phyloP scores from a whole-genome alignment of 1,140 invertebrate species.

The Lepidostoma basale region DNA sequence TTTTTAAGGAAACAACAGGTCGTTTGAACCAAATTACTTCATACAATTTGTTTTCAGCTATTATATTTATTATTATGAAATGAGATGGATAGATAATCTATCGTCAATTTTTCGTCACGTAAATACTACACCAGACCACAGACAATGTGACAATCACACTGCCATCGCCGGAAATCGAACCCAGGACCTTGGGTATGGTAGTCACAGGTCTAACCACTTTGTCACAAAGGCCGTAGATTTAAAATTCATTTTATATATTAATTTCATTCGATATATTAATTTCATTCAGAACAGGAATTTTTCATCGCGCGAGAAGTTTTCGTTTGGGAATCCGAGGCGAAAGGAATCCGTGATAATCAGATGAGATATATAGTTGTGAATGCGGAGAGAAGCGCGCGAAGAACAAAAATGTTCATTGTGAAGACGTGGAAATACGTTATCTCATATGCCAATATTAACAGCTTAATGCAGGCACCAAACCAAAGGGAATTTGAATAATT shows the following conservation, averaged over 20 bases:
- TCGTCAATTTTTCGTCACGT: too few relatives aligned
- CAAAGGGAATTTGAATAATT: neutral
- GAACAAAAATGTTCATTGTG: constrained; percentile 10
- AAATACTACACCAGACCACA: too few relatives aligned
- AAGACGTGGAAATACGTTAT: constrained; percentile 3
- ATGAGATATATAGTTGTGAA: neutral
- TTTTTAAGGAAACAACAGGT: too few relatives aligned
- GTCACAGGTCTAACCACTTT: neutral
- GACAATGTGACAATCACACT: too few relatives aligned
- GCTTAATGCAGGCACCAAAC: neutral
- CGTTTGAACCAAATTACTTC: too few relatives aligned
- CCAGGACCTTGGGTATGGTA: neutral
- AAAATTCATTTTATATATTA: too few relatives aligned
- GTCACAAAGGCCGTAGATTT: neutral
- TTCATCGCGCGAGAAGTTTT: neutral
- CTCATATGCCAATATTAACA: neutral
- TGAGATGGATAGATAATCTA: too few relatives aligned
- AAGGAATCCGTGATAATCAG: constrained; percentile 6
- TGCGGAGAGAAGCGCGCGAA: neutral
- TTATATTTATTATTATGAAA: too few relatives aligned
- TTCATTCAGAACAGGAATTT: neutral
- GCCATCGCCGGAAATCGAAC: neutral
- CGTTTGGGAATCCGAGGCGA: neutral
- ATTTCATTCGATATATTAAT: too few relatives aligned
- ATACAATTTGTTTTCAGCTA: too few relatives aligned